Evolutionary conservation across 2,888 invertebrate species (phyloP).

Genomic region (Camponotus fellah): DNA sequence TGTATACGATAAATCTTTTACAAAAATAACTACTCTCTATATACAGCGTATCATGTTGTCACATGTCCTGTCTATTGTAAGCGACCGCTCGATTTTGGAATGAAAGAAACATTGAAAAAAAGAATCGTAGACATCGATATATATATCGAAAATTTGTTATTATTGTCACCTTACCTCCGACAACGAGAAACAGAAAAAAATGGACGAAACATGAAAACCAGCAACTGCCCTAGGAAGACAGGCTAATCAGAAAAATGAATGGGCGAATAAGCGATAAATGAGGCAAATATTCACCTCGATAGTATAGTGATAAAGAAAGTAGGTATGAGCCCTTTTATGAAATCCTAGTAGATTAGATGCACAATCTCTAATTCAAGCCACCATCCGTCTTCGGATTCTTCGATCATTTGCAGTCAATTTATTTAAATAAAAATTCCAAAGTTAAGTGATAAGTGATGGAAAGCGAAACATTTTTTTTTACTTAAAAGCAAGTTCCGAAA

Average conservation of each 20-base stretch:
- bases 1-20: constrained; percentile 40
- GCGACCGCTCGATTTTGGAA: constrained; percentile 72
- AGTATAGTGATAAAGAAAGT: constrained; percentile 63
- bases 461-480: neutral
- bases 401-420: constrained; percentile 18
- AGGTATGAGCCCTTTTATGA: constrained; percentile 73
- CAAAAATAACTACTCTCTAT: constrained; percentile 32
- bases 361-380: neutral
- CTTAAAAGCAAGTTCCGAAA: neutral
- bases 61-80: constrained; percentile 73
- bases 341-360: constrained; percentile 42
- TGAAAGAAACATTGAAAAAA: constrained; percentile 71
- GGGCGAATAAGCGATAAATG: constrained; percentile 61
- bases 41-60: constrained; percentile 57
- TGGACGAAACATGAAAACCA: constrained; percentile 76
- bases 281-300: constrained; percentile 59
- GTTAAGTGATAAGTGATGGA: neutral
- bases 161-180: constrained; percentile 80
- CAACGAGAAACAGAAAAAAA: constrained; percentile 61
- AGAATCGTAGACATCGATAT: constrained; percentile 66
- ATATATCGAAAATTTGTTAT: constrained; percentile 72
- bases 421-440: neutral
- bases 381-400: constrained; percentile 2
- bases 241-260: constrained; percentile 64
- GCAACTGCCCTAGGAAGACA: constrained; percentile 81